Conservation (phyloP, 2,113 vertebrate genomes). For the Gorilla gorilla region DNA sequence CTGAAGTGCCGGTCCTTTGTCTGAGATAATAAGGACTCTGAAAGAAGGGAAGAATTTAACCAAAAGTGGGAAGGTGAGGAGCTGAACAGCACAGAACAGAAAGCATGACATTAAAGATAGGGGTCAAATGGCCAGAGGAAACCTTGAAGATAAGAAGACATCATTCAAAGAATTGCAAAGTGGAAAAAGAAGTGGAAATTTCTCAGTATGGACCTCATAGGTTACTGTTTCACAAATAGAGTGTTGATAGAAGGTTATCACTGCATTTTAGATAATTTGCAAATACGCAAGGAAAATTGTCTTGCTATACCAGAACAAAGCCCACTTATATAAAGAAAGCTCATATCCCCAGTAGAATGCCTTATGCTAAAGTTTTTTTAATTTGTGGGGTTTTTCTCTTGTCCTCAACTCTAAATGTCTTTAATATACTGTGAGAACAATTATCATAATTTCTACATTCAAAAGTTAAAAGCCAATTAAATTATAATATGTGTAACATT, state of each 20-base stretch:
- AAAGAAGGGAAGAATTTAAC: neutral
- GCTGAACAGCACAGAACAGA: constrained; percentile 54
- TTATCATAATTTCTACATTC: neutral
- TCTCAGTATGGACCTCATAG: constrained; percentile 44
- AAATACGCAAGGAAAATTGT: constrained; percentile 42
- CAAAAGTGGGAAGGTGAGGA: constrained; percentile 54
- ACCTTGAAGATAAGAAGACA: constrained; percentile 62
- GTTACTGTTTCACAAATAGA: neutral
- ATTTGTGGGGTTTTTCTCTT: neutral
- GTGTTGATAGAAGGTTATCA: constrained; percentile 56
- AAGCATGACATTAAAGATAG: constrained; percentile 54
- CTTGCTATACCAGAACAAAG: neutral
- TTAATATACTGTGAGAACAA: neutral
- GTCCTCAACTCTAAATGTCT: neutral
- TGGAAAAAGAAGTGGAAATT: constrained; percentile 16
- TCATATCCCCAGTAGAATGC: neutral
- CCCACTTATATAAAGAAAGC: neutral
- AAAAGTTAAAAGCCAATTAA: constrained; percentile 7
- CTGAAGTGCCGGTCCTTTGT: constrained; percentile 28
- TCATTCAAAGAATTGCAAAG: constrained; percentile 52
- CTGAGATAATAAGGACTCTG: constrained; percentile 42
- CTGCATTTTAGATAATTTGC: constrained; percentile 43
- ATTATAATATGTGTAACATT: neutral
- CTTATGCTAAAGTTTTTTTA: neutral
- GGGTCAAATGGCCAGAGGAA: constrained; percentile 62